A percentile compares a stretch with the other conserved stretches of the same genome.
phyloP scores from a whole-genome alignment of 2,113 vertebrate species.

The Macrotus californicus region DNA sequence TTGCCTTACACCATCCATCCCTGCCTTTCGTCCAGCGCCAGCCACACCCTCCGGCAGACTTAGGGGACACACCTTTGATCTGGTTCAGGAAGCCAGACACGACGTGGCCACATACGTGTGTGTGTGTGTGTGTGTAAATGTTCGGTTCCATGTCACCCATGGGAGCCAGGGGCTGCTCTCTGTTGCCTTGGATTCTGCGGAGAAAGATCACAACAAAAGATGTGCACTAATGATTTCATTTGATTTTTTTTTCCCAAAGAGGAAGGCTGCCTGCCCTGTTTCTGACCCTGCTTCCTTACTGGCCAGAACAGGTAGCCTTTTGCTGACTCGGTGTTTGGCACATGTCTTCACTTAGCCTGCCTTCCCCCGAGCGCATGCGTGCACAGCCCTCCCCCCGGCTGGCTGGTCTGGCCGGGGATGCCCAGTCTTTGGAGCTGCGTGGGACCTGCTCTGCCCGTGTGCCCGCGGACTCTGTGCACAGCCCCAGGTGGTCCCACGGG shows the following conservation, averaged over 20 bases:
- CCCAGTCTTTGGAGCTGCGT: background rate
- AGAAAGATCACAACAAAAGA: background rate
- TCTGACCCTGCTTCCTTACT: background rate
- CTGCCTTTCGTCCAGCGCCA: background rate
- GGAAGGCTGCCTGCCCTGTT: background rate
- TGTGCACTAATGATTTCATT: background rate
- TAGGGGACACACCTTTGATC: background rate
- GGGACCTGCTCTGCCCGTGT: background rate
- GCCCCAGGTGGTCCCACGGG: background rate
- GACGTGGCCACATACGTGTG: background rate
- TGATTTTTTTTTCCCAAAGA: background rate
- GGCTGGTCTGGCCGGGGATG: background rate
- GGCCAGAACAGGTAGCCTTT: background rate
- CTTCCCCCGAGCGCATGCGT: background rate
- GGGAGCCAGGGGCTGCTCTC: background rate
- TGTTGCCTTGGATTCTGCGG: conserved; percentile 55
- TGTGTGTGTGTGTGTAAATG: background rate
- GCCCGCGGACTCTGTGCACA: conserved; percentile 18
- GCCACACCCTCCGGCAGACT: background rate
- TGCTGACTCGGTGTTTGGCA: background rate
- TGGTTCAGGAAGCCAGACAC: background rate
- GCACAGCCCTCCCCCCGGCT: too few relatives aligned
- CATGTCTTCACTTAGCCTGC: accelerated
- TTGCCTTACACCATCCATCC: conserved; percentile 33
- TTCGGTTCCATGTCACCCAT: background rate